Evolutionary conservation across 2,113 vertebrate species (phyloP).

Genomic region (Pituophis catenifer): DNA sequence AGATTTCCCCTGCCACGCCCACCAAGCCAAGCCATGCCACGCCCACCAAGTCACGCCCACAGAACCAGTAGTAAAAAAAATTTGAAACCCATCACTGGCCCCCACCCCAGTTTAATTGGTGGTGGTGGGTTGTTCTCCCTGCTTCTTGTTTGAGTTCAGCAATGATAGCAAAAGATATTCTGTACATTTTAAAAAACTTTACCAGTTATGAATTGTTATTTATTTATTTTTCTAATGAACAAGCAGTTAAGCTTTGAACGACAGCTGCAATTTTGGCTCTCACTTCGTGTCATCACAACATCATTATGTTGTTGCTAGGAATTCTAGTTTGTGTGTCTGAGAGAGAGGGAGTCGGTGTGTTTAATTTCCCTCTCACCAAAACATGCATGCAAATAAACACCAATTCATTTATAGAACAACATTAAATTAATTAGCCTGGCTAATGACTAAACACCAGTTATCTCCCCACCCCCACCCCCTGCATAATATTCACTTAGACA

Average conservation of each 20-base stretch:
- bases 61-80: too few relatives aligned
- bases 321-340: constrained; percentile 42
- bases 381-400: constrained; percentile 65
- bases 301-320: constrained; percentile 61
- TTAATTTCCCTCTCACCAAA: constrained; percentile 60
- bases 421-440: constrained; percentile 68
- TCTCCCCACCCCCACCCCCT: constrained; percentile 8
- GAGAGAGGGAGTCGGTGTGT: not conserved
- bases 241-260: constrained; percentile 39
- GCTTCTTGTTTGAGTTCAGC: not conserved
- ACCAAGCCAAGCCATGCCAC: too few relatives aligned
- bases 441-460: constrained; percentile 65
- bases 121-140: too few relatives aligned
- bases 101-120: not conserved
- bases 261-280: constrained; percentile 22
- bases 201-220: constrained; percentile 25
- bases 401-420: constrained; percentile 68
- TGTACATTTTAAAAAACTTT: not conserved
- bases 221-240: constrained; percentile 27
- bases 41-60: too few relatives aligned
- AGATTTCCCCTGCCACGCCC: too few relatives aligned
- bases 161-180: not conserved
- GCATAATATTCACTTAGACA: constrained; percentile 63
- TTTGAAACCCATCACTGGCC: too few relatives aligned
- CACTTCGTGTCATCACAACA: constrained; percentile 52